These are phyloP conservation scores for Coreius guichenoti DNA, from an alignment of 2,797 vertebrate species.

Conservation along the genomic window DNA sequence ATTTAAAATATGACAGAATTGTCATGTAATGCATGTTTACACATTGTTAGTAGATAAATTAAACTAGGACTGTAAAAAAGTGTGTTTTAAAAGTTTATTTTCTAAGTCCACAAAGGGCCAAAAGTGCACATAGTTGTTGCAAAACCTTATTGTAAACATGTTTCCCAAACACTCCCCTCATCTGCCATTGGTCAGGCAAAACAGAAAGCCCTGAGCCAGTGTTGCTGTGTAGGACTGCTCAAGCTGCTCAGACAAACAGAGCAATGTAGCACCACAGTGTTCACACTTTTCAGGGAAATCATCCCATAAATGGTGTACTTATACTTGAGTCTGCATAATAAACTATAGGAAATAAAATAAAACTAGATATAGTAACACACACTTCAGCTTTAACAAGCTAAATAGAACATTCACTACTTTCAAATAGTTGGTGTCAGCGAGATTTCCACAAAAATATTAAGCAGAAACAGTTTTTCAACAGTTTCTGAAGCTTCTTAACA, in stretches of 20 bases:
- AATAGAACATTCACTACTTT: neutral
- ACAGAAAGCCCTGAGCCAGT: neutral
- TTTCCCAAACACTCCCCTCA: neutral
- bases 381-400: neutral
- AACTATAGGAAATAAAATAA: neutral
- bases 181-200: conserved; percentile 1
- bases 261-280: neutral
- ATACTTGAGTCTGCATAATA: neutral
- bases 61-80: neutral
- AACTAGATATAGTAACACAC: neutral
- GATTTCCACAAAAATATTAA: neutral
- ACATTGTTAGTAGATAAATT: neutral
- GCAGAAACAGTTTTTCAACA: neutral
- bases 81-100: neutral
- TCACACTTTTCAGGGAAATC: conserved; percentile 8
- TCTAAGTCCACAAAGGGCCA: neutral
- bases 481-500: neutral
- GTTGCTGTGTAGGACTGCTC: neutral
- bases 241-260: conserved; percentile 16
- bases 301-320: neutral
- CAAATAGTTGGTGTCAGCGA: neutral
- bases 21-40: neutral
- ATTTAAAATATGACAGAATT: neutral
- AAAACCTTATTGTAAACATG: neutral
- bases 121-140: neutral